Evolutionary conservation across 2,888 invertebrate species (phyloP).

Genomic region (Parnassius glacialis): DNA sequence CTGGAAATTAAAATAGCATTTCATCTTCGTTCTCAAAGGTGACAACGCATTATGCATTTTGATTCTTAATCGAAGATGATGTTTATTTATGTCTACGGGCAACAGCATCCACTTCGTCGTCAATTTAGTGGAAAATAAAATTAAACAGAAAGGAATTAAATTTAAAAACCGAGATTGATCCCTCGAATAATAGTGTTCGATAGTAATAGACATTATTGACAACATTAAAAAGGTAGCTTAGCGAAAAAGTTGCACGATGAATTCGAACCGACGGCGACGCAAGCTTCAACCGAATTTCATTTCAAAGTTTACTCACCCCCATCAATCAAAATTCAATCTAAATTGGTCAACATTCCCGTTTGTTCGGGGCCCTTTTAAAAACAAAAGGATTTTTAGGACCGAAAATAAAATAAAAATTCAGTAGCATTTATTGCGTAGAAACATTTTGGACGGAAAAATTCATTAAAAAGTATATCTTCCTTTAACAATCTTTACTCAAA

Average conservation of each 20-base stretch:
- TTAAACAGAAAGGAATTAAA: too few relatives aligned
- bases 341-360: conserved; percentile 61
- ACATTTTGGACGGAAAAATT: not conserved
- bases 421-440: not conserved
- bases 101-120: too few relatives aligned
- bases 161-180: too few relatives aligned
- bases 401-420: conserved; percentile 15
- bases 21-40: too few relatives aligned
- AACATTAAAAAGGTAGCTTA: not conserved
- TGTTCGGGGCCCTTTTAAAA: conserved; percentile 44
- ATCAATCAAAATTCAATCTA: conserved; percentile 75
- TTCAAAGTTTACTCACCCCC: conserved; percentile 62
- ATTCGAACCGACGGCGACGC: conserved; percentile 34
- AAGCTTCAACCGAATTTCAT: conserved; percentile 49
- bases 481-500: too few relatives aligned
- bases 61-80: too few relatives aligned
- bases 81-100: too few relatives aligned
- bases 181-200: not conserved
- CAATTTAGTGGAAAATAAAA: too few relatives aligned
- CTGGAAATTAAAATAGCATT: too few relatives aligned
- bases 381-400: conserved; percentile 24
- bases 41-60: too few relatives aligned
- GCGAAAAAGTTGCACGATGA: conserved; percentile 20
- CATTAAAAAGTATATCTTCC: too few relatives aligned
- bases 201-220: not conserved